These are phyloP conservation scores for Ara ararauna DNA, from an alignment of 2,797 vertebrate species.

Conservation along the genomic window DNA sequence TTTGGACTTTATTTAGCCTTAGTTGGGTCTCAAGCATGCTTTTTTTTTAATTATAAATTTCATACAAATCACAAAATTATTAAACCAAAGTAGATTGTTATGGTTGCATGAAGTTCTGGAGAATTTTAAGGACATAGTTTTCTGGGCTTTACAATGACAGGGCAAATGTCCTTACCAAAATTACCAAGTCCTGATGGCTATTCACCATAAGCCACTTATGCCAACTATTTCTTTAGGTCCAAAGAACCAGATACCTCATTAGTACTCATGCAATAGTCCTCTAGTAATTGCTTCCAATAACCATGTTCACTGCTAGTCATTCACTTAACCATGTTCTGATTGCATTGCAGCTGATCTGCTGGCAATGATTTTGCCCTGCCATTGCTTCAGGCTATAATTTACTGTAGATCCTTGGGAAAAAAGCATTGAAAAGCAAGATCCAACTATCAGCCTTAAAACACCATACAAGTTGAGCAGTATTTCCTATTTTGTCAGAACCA, in stretches of 20 bases:
- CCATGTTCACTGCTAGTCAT: background rate
- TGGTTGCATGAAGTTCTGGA: background rate
- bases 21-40: background rate
- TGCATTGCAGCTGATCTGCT: background rate
- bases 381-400: background rate
- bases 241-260: background rate
- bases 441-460: background rate
- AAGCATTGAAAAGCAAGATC: background rate
- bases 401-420: background rate
- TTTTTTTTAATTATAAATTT: background rate
- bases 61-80: background rate
- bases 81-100: conserved; percentile 1
- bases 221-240: background rate
- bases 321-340: background rate
- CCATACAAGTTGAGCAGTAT: background rate
- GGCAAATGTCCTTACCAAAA: background rate
- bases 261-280: background rate
- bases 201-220: background rate
- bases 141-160: background rate
- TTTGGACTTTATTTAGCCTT: background rate
- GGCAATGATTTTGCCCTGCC: background rate
- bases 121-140: background rate
- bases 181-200: background rate
- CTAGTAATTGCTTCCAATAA: background rate
- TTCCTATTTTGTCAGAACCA: background rate